Evolutionary conservation across 2,797 vertebrate genomes (phyloP), one percentile per base, ranked within the genome.

Genomic region (Apodemus agrarius): DNA sequence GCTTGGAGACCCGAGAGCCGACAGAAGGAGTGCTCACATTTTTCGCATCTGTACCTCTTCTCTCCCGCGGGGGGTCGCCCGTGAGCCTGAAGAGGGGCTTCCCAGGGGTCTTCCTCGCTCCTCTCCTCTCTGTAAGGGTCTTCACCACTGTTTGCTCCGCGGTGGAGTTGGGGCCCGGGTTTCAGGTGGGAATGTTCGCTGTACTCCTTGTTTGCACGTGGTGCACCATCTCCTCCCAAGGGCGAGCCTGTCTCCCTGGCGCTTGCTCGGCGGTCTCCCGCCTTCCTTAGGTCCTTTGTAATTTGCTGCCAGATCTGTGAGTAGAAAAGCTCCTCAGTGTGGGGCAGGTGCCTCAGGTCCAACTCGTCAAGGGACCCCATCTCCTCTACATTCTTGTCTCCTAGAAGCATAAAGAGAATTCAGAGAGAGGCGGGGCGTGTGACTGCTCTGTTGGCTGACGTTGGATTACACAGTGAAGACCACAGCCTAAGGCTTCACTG

Each of bases 11-110:
- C 97, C 24, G 98, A 98, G 40, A 97, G 92, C 4, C 97, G 96
- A 19, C 94, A 97, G 87, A 98, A 98, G 37, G 97, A 59, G 37
- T 97, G 97, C 17, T 93, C 97, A 76, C 98, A 98, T 40, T 98
- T 96, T 31, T 96, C 97, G 87, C 98, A 98, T 76, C 94, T 96
- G 46, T 98, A 98, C 29, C 97, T 97, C 65, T 98, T 98, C 52
- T 98, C 97, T 72, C 93, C 91, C 0, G 76, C 95, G 3, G 61
- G 76, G 57, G 83, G 85, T 40, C 52, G 95, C 67, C 82, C 92
- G 31, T 97, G 97, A 78, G 96, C 95, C 37, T 97, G 95, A 34
- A 96, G 91, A 75, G 95, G 84, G 22, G 95, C 93, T 17, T 76
- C 84, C 72, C 93, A 91, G 40, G 87, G 97, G 24, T 74, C 83